Evolutionary conservation across 2,888 invertebrate genomes (phyloP), one percentile per base, ranked within the genome.

Genomic region (Netelia melanura): DNA sequence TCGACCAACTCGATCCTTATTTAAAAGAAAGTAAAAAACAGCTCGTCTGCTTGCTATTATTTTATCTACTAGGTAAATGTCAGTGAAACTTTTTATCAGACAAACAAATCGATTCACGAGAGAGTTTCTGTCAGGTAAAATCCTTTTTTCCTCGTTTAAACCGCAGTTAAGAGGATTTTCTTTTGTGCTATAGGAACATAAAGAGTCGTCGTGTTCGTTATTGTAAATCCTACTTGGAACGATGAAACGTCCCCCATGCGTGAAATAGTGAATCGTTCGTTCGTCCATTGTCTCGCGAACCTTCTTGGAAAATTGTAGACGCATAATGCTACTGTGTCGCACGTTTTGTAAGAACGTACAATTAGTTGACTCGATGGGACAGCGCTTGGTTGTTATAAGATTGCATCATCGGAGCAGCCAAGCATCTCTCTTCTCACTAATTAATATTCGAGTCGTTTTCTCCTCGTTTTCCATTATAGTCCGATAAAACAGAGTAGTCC

Each of bases 351-450:
- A 11, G 14, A 48, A 67, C 6, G 58, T 10, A 23, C 25, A 68
- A 77, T 77, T 77, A 77, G 67, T 48, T 61, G 68, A 61, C 43
- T 56, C 58, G 10, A 10, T 10, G 23, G 68, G 17, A 44, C 9
- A 23, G 21, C 44, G 56, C 10, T 56, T 67, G 23, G 58, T 38
- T 67, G 48, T 67, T 56, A 65, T 38, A 43, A 76, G 56, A 76
- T 67, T 43, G 38, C 14, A 58, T 10, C 14, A 67, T 67, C 56
- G 67, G n/a, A 23, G 44, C 11, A 11, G 54, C 11, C 72, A 11
- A 14, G 43, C 14, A 11, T 58, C 21, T 58, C 72, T 58, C 44
- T 21, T 5, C 61, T 58, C 38, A 43, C 11, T 17, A 72, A 72
- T 72, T 61, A 72, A 72, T 72, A 72, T 21, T 23, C 58, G 10